Evolutionary conservation across 2,888 invertebrate genomes (phyloP).

Genomic region (Folsomia manolachei): DNA sequence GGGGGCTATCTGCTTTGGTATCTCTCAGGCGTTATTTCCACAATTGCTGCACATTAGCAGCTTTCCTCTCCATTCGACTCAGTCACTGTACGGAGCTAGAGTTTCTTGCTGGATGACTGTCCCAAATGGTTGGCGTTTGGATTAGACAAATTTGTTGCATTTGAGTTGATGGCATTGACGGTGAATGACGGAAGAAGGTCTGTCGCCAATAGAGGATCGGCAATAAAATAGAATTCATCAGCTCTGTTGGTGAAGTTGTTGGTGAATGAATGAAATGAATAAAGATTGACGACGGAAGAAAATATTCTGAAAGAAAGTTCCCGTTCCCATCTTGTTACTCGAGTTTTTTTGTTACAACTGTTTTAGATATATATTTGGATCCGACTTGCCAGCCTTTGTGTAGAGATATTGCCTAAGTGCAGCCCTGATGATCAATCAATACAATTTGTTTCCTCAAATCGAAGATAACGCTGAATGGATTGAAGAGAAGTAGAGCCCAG

Average conservation of each 20-base stretch:
- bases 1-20: not conserved
- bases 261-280: not conserved
- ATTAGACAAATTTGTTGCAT: constrained; percentile 3
- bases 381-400: no score
- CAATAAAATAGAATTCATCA: not conserved
- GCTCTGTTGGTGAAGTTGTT: not conserved
- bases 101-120: not conserved
- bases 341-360: no score
- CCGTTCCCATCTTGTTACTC: no score
- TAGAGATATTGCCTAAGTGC: no score
- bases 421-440: no score
- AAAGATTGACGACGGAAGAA: no score
- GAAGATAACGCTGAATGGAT: no score
- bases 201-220: not conserved
- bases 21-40: not conserved
- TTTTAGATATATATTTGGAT: no score
- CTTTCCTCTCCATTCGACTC: not conserved
- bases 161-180: no score
- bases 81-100: not conserved
- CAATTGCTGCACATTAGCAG: constrained; percentile 7
- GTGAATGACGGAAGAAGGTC: not conserved
- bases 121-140: not conserved
- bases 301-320: no score
- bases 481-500: no score
- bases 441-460: no score